Conservation (phyloP, 2,888 invertebrate species). For the Neoitamus cyanurus region DNA sequence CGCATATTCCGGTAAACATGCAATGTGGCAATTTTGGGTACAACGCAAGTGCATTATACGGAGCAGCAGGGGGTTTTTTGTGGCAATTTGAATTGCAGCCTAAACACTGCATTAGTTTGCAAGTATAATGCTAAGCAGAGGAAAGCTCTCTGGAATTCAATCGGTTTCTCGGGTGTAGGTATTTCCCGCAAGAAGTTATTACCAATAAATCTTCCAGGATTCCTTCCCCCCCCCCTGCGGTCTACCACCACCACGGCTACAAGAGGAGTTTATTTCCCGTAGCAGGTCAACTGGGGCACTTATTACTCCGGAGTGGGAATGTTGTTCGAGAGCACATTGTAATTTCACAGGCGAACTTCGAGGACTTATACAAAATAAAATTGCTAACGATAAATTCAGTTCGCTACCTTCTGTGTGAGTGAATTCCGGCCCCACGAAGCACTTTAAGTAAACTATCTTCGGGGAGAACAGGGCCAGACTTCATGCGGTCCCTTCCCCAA, state of each 20-base stretch:
- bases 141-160: neutral
- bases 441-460: neutral
- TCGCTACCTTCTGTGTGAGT: neutral
- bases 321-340: neutral
- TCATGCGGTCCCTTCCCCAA: neutral
- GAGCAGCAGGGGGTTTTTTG: neutral
- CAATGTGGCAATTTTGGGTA: neutral
- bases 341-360: neutral
- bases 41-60: neutral
- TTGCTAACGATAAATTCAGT: neutral
- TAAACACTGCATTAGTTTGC: neutral
- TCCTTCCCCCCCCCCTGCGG: neutral
- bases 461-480: neutral
- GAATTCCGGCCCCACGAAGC: neutral
- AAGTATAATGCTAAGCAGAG: neutral
- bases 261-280: neutral
- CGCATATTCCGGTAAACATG: neutral
- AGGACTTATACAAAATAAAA: conserved; percentile 8
- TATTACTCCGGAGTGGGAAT: neutral
- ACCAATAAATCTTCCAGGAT: neutral
- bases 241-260: neutral
- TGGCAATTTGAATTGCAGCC: neutral
- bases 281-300: neutral
- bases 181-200: neutral
- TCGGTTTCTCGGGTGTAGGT: neutral